Evolutionary conservation across 2,888 invertebrate species (phyloP).

Genomic region (Drosophila quinaria): DNA sequence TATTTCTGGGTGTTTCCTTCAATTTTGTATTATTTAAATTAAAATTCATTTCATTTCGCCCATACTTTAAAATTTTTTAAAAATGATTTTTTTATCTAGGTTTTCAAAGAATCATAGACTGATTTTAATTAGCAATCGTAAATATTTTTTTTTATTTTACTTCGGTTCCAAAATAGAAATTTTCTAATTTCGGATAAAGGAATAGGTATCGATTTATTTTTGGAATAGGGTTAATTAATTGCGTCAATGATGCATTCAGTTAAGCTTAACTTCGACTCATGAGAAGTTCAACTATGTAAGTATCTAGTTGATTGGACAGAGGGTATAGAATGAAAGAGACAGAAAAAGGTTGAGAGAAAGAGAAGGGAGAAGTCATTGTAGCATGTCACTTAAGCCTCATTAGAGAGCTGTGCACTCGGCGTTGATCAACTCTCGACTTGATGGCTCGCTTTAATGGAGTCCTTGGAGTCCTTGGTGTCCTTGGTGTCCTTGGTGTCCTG

Average conservation of each 20-base stretch:
- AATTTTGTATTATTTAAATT: no score
- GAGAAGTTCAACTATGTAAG: constrained; percentile 1
- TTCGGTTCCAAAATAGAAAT: no score
- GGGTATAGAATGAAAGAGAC: neutral
- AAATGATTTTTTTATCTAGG: no score
- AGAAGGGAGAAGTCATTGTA: neutral
- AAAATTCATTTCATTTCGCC: no score
- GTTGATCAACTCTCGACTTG: neutral
- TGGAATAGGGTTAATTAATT: constrained; percentile 21
- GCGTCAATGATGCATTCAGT: constrained; percentile 31
- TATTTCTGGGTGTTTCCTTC: no score
- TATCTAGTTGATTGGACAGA: constrained; percentile 3
- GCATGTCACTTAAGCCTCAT: constrained; percentile 34
- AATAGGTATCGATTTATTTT: no score
- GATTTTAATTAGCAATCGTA: no score
- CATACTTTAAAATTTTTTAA: no score
- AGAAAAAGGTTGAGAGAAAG: neutral
- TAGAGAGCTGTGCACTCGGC: constrained; percentile 35
- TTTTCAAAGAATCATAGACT: no score
- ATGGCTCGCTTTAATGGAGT: neutral
- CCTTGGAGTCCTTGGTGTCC: neutral
- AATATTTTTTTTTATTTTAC: no score
- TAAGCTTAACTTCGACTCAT: constrained; percentile 20
- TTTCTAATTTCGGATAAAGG: no score
- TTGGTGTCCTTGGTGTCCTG: constrained; percentile 7